Evolutionary conservation across 2,888 invertebrate species (phyloP), one percentile per base, ranked within the genome.

Genomic region (Leucozona laternaria): DNA sequence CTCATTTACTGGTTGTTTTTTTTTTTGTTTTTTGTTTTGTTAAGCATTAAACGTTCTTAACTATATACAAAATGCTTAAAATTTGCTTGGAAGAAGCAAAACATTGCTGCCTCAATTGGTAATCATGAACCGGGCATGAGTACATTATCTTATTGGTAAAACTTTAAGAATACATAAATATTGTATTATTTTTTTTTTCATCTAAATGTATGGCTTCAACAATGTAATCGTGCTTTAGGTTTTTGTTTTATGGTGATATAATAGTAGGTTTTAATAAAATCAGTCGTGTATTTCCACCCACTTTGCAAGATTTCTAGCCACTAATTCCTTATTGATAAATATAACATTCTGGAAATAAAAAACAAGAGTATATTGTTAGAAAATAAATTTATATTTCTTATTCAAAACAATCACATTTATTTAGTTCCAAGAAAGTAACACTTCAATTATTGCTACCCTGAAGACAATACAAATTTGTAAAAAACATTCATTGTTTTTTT

Each of bases 251-350:
- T 66, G 62, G 53, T 82, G 81, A 82, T 71, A 82, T 71, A 48
- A 68, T 43, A 81, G 78, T 58, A 71, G 58, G 43, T 57, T 73
- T 75, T 78, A 82, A 82, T 75, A 88, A 75, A 89, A 89, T 91
- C 92, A 92, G 89, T 92, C 91, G 89, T 88, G 88, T 88, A 91
- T 88, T 88, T 93, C 93, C 87, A 95, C 92, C 95, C 96, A 97
- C 91, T 96, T 95, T 70, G 97, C 98, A 90, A 95, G 95, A 75
- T 97, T 97, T 92, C 96, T 95, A 89, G 96, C 96, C 89, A 97
- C 96, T 90, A 98, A 94, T 93, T 97, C 97, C 91, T 96, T 95
- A 92, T 98, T 98, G 89, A 98, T 95, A 93, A 96, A 96, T 93
- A 97, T 94, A 89, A 96, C 95, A 95, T 97, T 95, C 93, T 95